Base-by-base conservation (phyloP, 2,888 invertebrate species). In the Pseudoips prasinana region DNA sequence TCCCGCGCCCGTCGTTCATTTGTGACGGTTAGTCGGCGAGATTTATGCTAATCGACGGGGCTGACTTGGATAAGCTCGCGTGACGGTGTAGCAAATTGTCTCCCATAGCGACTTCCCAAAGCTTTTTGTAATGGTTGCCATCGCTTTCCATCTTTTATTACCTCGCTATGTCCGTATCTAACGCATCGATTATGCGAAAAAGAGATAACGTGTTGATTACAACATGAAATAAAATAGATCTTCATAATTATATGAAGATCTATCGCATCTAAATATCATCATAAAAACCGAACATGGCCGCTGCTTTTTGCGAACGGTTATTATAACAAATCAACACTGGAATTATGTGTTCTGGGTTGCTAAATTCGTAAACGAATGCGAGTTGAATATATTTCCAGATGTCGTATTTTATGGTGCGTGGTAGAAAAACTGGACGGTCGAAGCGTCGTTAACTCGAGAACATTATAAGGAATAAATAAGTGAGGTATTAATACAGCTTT, bases 41-140 rank as follows among this genome's bases (percentile, higher is more conserved):
- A 87, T 87, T 88, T 88, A 87, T 88, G 86, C 79, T 87, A 88
- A 88, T 86, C 84, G 86, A 78, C 74, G 75, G 72, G 85, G 84
- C 76, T 64, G 83, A 75, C 66, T 77, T 74, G 74, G 74, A 75
- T 83, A 81, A 86, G 78, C 77, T 74, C 76, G 83, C 81, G 83
- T 85, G 84, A 83, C 83, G 70, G 82, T 82, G 80, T 82, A 77
- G 77, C 83, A 81, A 83, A 86, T 85, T 82, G 78, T 83, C 82
- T 82, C 75, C 74, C 74, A 73, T 73, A 73, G 74, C 74, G 65
- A 79, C 66, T 80, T 78, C 72, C 68, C 66, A 68, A 69, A 74
- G 68, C 73, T 69, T 73, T 73, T 75, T 75, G 73, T 73, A 63
- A 61, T 63, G 61, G 62, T 65, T 57, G 61, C 68, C 65, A 73